Percentiles rank a stretch among this genome's conserved stretches.
These are phyloP conservation scores for Thera britannica DNA, from an alignment of 2,888 invertebrate genomes.

Conservation along the genomic window DNA sequence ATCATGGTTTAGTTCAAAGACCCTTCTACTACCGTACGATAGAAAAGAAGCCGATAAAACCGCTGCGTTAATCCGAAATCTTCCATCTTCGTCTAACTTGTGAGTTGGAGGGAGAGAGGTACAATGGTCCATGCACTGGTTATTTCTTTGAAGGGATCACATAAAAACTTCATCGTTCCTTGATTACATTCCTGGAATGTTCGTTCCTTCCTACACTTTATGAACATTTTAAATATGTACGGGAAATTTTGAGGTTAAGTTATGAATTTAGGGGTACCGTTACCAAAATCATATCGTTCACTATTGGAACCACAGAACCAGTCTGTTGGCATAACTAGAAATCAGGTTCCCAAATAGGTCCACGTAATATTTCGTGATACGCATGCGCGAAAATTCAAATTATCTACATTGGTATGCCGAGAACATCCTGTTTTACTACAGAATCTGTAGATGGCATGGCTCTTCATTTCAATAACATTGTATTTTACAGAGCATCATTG, in stretches of 20 bases:
- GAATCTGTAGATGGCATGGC: background rate
- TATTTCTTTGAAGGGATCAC: conserved; percentile 29
- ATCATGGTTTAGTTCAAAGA: conserved; percentile 57
- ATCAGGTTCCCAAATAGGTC: conserved; percentile 42
- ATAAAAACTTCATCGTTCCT: conserved; percentile 17
- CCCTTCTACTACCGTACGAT: conserved; percentile 55
- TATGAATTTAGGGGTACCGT: conserved; percentile 23
- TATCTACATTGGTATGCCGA: conserved; percentile 22
- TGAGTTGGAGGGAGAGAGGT: conserved; percentile 36
- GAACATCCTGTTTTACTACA: conserved; percentile 28
- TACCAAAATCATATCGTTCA: conserved; percentile 36
- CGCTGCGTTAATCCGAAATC: conserved; percentile 34
- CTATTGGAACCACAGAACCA: conserved; percentile 40
- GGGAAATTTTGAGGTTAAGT: background rate
- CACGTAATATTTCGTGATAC: conserved; percentile 51
- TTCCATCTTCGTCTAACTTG: conserved; percentile 36
- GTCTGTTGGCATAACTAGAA: conserved; percentile 54
- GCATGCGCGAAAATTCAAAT: conserved; percentile 59
- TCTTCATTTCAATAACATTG: conserved; percentile 5
- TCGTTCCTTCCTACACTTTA: background rate
- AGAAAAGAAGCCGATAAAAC: conserved; percentile 35
- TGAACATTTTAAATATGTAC: background rate
- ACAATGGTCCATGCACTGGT: conserved; percentile 7
- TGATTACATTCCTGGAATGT: conserved; percentile 16
- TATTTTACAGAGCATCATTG: background rate